Evolutionary conservation across 30 jellyfish, hydroid and myxozoan species (phyloP).

Genomic region (Aurelia aurita): DNA sequence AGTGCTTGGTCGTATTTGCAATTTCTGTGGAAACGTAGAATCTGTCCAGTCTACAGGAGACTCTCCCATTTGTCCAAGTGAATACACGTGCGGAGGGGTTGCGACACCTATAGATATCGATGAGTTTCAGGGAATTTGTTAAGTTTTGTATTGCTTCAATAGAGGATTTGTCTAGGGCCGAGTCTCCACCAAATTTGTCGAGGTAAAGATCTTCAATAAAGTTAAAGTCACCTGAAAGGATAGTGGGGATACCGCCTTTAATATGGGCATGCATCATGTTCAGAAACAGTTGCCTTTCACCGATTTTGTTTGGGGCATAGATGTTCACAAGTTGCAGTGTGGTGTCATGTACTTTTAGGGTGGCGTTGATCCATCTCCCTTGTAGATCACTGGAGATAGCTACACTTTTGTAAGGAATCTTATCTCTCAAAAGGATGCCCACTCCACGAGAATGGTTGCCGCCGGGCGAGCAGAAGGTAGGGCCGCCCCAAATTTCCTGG

Average conservation of each 20-base stretch:
- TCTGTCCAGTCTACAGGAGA: background rate
- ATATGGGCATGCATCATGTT: background rate
- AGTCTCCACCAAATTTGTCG: constrained; percentile 19
- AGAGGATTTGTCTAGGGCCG: background rate
- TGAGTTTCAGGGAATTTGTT: background rate
- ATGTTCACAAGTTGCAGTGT: background rate
- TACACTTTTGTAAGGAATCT: background rate
- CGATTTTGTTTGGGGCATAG: background rate
- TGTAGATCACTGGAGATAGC: background rate
- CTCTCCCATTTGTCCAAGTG: constrained; percentile 8
- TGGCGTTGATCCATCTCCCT: background rate
- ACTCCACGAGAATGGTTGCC: constrained; percentile 3
- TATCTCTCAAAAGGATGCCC: background rate
- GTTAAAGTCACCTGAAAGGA: constrained; percentile 32
- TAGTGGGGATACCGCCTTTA: background rate
- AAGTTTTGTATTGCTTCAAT: background rate
- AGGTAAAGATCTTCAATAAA: constrained; percentile 13
- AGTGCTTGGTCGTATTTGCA: background rate
- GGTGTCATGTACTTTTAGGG: background rate
- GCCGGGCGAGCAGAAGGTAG: background rate
- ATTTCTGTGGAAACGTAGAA: background rate
- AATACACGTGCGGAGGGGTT: background rate
- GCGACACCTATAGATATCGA: background rate
- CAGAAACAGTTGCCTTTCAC: background rate
- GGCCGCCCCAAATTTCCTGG: background rate